Base-by-base conservation (phyloP, 2,113 vertebrate genomes). In the Oncorhynchus nerka region DNA sequence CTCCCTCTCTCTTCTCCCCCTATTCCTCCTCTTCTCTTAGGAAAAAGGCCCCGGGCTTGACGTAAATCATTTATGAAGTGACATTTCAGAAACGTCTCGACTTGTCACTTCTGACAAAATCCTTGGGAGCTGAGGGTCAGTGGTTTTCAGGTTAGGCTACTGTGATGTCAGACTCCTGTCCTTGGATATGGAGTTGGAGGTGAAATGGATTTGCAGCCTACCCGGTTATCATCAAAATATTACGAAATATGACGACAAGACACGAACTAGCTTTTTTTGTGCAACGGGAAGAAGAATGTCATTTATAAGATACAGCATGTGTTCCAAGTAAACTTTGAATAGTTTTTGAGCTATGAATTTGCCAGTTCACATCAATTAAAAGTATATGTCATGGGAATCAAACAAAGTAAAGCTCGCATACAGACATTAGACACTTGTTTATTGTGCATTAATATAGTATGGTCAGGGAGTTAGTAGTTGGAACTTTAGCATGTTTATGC, bases 1-100 rank as follows among this genome's bases (percentile, higher is more conserved):
- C 32, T 32, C 32, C 4, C 32, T 32, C 32, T 30, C 30, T 30
- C 30, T 16, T 15, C 26, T 32, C 28, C 69, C 8, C 5, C 39
- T 22, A 24, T 13, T 12, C 45, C 69, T 24, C 39, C 13, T 15
- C 6, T 12, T 20, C 69, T 24, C 51, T 55, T 4, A 55, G 51
- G 51, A 55, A 55, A 15, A 55, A 55, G 16, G 51, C 67, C 67
- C 67, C 16, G 5, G 67, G 73, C 64, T 85, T 88, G 83, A 88
- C 28, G 34, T 77, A 81, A 86, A 89, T 89, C 76, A 78, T 80
- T 84, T 67, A 79, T 80, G 79, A 86, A 80, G 75, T 86, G 86
- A 85, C 85, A 88, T 86, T 86, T 86, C 34, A 59, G 79, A 83
- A 79, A 79, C 70, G 71, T 81, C 79, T 79, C 70, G 28, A 75